Conservation (phyloP, 2,888 invertebrate species). For the Kryphioiulus occultus region DNA sequence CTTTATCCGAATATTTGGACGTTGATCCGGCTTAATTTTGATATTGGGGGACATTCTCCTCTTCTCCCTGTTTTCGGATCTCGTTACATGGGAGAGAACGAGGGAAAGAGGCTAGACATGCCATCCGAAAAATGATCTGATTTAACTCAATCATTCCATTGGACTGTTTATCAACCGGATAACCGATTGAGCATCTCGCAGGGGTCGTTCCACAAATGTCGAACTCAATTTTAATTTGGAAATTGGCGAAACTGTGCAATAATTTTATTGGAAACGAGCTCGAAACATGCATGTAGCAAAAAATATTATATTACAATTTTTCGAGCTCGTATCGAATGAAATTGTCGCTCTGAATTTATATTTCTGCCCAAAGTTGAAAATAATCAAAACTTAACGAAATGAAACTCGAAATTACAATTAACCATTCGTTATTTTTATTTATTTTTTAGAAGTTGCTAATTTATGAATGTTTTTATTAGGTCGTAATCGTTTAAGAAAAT, state of each 20-base stretch:
- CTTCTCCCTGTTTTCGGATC: neutral
- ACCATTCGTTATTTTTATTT: no score
- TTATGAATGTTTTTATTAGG: no score
- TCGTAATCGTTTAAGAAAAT: no score
- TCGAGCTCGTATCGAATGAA: no score
- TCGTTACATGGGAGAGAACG: neutral
- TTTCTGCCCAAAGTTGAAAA: no score
- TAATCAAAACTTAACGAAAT: no score
- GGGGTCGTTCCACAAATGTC: neutral
- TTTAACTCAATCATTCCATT: neutral
- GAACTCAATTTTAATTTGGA: neutral
- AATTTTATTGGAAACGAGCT: no score
- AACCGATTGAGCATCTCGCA: neutral
- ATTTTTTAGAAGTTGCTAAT: no score
- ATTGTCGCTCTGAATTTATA: no score
- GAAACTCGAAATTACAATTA: no score
- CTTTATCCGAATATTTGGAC: neutral
- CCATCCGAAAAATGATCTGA: neutral
- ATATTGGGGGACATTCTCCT: neutral
- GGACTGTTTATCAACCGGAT: neutral
- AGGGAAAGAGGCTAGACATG: neutral
- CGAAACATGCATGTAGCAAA: no score
- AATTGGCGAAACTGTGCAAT: neutral
- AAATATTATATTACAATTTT: no score
- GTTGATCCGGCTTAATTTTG: neutral